Base-by-base conservation (phyloP, 92 coral and sea anemone species). In the Bergia sp. region DNA sequence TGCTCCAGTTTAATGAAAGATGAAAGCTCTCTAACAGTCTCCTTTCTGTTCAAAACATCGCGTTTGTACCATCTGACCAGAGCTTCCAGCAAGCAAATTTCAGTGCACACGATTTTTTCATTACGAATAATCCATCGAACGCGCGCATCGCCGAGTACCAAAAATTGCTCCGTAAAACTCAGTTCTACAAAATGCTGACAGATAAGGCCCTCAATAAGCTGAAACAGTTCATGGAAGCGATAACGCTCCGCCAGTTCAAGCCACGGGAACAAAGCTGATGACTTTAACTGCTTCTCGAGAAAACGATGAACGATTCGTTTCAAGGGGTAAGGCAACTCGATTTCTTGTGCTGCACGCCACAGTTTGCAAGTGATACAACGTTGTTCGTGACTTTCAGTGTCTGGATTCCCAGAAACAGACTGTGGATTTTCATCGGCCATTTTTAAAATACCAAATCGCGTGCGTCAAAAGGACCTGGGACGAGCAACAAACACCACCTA, bases 51-150 rank as follows among this genome's bases (percentile, higher is more conserved):
- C 8, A 57, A 6, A 9, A 40, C 74, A 65, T 81, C 73, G 15
- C 76, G 40, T 65, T 82, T 3, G n/a, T 65, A 82, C 86, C 86
- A 82, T 65, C 86, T 82, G 55, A 82, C 21, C 37, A 82, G 75
- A 1, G 86, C 86, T 82, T 82, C 75, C 18, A 82, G 86, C 13
- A 82, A 82, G 20, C 75, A 82, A 12, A 39, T 38, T 67, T 82
- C 86, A 23, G 73, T 64, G 73, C 86, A 61, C 15, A 82, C 86
- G 10, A 82, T 16, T 43, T 67, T 82, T 41, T 82, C 86, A 65
- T 82, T 82, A 37, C 29, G 76, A 65, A 82, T 40, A n/a, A 82
- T 69, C 86, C 86, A 82, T 23, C 43, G 76, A 41, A 82, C 21
- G 65, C 57, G 75, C 38, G 7, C 57, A 38, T 21, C 86, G 40